Base-by-base conservation (phyloP, 1,140 invertebrate genomes). In the Ericerus pela region DNA sequence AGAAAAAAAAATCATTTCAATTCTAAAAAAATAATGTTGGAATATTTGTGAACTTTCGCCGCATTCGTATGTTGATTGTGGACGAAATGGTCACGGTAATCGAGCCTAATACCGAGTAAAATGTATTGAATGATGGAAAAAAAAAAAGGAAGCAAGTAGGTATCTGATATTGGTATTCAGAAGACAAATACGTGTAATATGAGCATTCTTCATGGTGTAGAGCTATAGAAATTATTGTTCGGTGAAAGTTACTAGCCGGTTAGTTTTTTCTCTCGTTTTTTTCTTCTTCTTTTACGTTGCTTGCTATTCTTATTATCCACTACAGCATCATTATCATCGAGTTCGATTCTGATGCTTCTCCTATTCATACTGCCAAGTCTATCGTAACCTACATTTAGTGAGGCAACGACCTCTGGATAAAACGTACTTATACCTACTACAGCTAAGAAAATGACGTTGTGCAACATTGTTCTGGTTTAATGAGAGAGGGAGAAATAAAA, bases 171-270 rank as follows among this genome's bases (percentile, higher is more conserved):
- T 47, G 41, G 41, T 47, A 47, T 47, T 47, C 41, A 47, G 41
- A 47, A 47, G 41, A 47, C 41, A 47, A 47, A 47, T 47, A 47
- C 41, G 41, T 47, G 41, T 47, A 47, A 47, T 47, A 47, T 24
- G 41, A 47, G 41, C 41, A 10, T 47, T 47, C 41, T 47, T 47
- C 41, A 47, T 24, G 41, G 41, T 47, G n/a, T n/a, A 47, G 8
- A 47, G 26, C 10, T 24, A 47, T 47, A 47, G 41, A 47, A 47
- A 47, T 47, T 47, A 47, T 47, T 47, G 41, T 47, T 47, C 41
- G 41, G 41, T 47, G 41, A 47, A 47, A 47, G 41, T 47, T 47
- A 47, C 41, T 47, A 47, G 41, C 41, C 41, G 41, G 41, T 47
- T 47, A 18, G 22, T 24, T 47, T 47, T 47, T 24, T 47, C 26